Conservation (phyloP, 2,113 vertebrate genomes). For the Pogonocichla stellata region DNA sequence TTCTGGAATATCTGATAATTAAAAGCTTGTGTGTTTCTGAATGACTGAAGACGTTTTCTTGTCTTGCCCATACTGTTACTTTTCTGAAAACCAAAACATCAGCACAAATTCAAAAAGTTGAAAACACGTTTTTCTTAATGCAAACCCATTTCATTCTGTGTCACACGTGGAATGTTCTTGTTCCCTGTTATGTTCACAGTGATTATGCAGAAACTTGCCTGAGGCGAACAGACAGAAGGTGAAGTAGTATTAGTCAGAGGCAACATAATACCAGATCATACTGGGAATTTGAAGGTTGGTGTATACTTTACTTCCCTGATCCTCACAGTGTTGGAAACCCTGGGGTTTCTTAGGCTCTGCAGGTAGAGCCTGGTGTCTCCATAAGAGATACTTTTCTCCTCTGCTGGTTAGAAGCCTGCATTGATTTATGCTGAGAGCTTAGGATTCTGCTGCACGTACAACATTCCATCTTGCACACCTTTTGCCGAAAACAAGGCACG, state of each 20-base stretch:
- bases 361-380: neutral
- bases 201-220: conserved; percentile 1
- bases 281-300: neutral
- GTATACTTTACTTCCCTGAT: neutral
- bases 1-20: neutral
- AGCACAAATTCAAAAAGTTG: neutral
- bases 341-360: neutral
- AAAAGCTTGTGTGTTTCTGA: neutral
- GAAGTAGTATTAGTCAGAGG: neutral
- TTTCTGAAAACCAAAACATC: neutral
- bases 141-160: neutral
- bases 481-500: neutral
- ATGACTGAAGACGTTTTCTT: neutral
- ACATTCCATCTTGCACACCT: neutral
- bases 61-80: neutral
- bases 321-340: neutral
- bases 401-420: neutral
- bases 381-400: neutral
- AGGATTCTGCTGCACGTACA: neutral
- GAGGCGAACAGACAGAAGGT: neutral
- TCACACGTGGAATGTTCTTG: neutral
- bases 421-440: neutral
- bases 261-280: neutral
- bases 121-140: neutral
- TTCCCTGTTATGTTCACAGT: neutral